phyloP scores from a whole-genome alignment of 2,797 vertebrate genomes.

The Acanthornis magna region DNA sequence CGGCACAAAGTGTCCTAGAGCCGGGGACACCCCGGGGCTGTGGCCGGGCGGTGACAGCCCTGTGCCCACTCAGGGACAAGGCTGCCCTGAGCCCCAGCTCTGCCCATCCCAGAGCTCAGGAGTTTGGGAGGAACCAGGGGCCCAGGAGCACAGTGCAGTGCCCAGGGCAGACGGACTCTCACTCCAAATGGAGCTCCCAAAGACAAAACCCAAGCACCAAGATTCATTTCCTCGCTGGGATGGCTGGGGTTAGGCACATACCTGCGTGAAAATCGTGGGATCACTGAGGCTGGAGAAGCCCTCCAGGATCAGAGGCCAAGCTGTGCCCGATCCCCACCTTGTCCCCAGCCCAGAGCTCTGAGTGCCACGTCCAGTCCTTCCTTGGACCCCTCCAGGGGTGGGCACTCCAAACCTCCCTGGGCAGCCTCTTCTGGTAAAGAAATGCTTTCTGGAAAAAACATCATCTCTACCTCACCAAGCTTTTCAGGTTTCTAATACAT shows the following conservation, averaged over 20 bases:
- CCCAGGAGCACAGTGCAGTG: accelerated
- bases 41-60: background rate
- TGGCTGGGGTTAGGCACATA: background rate
- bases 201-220: background rate
- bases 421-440: background rate
- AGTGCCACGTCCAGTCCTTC: background rate
- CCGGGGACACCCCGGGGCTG: background rate
- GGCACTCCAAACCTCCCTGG: background rate
- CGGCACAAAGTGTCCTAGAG: background rate
- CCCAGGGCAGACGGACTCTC: accelerated
- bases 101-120: background rate
- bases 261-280: background rate
- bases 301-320: background rate
- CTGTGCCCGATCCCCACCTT: background rate
- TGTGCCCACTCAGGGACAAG: accelerated
- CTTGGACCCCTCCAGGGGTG: background rate
- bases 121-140: accelerated
- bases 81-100: background rate
- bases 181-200: accelerated
- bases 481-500: background rate
- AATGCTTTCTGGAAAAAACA: background rate
- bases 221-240: accelerated
- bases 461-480: background rate
- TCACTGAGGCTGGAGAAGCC: background rate
- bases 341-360: background rate